These are phyloP conservation scores for Falco columbarius DNA, from an alignment of 2,797 vertebrate species.

Conservation along the genomic window DNA sequence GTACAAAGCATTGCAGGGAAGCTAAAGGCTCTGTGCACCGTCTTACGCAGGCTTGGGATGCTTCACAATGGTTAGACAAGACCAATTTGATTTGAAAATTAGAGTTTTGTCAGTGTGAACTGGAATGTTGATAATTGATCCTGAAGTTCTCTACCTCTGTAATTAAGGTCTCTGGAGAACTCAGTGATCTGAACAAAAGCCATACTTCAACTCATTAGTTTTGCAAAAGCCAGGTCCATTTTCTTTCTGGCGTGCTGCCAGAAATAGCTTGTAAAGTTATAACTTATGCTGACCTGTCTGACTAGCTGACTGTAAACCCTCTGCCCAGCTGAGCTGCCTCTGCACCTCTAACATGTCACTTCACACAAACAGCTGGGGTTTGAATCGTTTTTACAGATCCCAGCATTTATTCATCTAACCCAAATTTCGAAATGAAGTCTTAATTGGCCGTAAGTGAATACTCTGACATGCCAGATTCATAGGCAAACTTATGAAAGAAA, in stretches of 20 bases:
- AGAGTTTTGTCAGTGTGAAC: neutral
- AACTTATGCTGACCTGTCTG: neutral
- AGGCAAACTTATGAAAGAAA: neutral
- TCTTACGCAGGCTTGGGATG: neutral
- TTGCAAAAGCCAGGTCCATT: neutral
- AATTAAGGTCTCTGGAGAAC: neutral
- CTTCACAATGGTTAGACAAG: neutral
- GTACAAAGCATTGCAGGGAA: neutral
- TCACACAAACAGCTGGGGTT: neutral
- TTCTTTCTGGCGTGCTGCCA: neutral
- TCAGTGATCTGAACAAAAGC: neutral
- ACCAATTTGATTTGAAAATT: neutral
- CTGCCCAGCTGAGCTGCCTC: constrained; percentile 5
- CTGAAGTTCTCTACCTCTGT: neutral
- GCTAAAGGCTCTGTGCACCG: neutral
- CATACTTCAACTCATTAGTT: neutral
- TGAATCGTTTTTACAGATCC: neutral
- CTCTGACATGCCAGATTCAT: neutral
- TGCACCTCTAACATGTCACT: neutral
- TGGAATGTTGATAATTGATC: neutral
- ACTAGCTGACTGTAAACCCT: neutral
- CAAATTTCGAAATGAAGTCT: neutral
- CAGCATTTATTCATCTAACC: neutral
- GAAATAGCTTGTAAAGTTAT: neutral
- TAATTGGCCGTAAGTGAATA: neutral